Conservation (phyloP, 1,140 invertebrate species). For the Apis cerana region DNA sequence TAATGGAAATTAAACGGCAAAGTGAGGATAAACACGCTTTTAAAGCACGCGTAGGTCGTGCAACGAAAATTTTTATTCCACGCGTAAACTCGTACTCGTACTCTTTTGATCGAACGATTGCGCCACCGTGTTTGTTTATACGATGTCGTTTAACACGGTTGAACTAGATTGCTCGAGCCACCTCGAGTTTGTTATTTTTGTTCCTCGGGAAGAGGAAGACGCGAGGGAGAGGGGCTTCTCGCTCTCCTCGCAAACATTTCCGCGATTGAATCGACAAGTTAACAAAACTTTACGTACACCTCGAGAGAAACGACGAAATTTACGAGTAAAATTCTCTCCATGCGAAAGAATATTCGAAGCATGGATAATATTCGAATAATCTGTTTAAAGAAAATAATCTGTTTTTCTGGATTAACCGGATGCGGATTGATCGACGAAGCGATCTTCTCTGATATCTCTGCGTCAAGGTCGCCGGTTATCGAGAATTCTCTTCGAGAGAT, state of each 20-base stretch:
- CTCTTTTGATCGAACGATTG: neutral
- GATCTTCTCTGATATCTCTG: too few species aligned
- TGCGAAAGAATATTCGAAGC: too few species aligned
- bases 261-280: neutral
- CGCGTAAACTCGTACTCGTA: neutral
- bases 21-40: neutral
- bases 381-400: too few species aligned
- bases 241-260: neutral
- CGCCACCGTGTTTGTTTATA: neutral
- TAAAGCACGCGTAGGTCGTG: neutral
- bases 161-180: neutral
- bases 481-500: neutral
- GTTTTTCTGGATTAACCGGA: too few species aligned
- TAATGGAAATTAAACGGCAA: conserved; percentile 7
- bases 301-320: too few species aligned
- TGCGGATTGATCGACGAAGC: too few species aligned
- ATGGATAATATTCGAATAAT: too few species aligned
- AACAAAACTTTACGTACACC: too few species aligned
- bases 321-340: too few species aligned
- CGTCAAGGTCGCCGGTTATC: neutral
- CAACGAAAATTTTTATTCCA: neutral
- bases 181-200: neutral
- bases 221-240: neutral
- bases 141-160: neutral
- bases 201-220: neutral